Percentiles rank a stretch among this genome's conserved stretches.
phyloP scores from a whole-genome alignment of 2,113 vertebrate genomes.

The Notothenia coriiceps region DNA sequence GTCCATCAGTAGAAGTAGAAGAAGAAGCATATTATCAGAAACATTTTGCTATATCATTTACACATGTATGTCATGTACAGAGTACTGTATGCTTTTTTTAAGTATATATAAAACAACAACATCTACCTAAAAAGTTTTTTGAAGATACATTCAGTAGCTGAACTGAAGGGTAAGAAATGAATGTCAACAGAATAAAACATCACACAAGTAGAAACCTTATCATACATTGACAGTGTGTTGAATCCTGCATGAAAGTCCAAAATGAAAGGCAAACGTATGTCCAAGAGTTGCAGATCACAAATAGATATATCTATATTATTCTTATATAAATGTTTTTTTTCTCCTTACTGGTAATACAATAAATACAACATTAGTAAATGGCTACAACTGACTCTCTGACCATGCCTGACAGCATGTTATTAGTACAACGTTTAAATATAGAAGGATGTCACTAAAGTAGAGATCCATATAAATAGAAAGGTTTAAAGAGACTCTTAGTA shows the following conservation, averaged over 20 bases:
- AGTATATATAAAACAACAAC: slow-evolving; percentile 80
- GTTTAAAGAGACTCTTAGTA: slow-evolving; percentile 81
- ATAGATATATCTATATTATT: slow-evolving; percentile 83
- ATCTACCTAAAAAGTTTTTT: slow-evolving; percentile 81
- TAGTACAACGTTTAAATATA: slow-evolving; percentile 85
- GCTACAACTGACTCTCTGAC: slow-evolving; percentile 81
- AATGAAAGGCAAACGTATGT: slow-evolving; percentile 77
- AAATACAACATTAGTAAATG: slow-evolving; percentile 86
- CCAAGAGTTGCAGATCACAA: slow-evolving; percentile 84
- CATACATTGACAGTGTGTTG: slow-evolving; percentile 76
- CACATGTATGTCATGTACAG: slow-evolving; percentile 80
- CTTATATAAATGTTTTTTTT: slow-evolving; percentile 81
- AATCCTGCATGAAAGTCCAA: slow-evolving; percentile 73
- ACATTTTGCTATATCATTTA: slow-evolving; percentile 80
- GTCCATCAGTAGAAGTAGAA: slow-evolving; percentile 55
- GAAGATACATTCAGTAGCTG: slow-evolving; percentile 86
- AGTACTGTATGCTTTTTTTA: slow-evolving; percentile 69
- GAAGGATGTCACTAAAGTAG: slow-evolving; percentile 82
- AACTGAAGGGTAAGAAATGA: slow-evolving; percentile 74
- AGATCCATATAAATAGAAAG: slow-evolving; percentile 82
- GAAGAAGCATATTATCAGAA: slow-evolving; percentile 79
- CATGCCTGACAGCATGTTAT: slow-evolving; percentile 84
- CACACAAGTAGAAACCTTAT: slow-evolving; percentile 79
- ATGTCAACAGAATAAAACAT: slow-evolving; percentile 72
- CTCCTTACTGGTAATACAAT: slow-evolving; percentile 84